Percentiles rank a stretch among this genome's conserved stretches.
These are phyloP conservation scores for Globicephala melas DNA, from an alignment of 2,113 vertebrate species.

Conservation along the genomic window DNA sequence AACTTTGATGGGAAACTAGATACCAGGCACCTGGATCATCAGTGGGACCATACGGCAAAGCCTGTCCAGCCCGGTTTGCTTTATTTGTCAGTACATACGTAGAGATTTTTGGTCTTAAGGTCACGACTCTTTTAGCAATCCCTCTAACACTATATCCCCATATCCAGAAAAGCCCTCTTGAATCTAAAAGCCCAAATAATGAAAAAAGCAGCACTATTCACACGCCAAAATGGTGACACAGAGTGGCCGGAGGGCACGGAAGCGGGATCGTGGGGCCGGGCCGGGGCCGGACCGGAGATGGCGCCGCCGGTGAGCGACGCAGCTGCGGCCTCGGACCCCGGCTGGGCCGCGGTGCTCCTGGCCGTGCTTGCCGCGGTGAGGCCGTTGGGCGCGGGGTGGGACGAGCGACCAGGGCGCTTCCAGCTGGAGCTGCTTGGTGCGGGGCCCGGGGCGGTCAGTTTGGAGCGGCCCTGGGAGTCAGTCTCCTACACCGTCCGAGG, in stretches of 20 bases:
- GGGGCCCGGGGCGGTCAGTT: slow-evolving; percentile 74
- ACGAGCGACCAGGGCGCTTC: slow-evolving; percentile 86
- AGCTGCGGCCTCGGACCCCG: slow-evolving; percentile 72
- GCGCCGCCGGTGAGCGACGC: slow-evolving; percentile 85
- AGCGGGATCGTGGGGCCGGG: neutral
- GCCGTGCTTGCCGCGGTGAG: slow-evolving; percentile 82
- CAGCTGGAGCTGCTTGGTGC: slow-evolving; percentile 84
- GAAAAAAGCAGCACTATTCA: neutral
- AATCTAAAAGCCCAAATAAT: slow-evolving; percentile 24
- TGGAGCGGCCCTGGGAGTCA: slow-evolving; percentile 70
- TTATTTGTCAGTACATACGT: neutral
- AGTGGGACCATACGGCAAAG: neutral
- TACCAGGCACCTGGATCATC: neutral
- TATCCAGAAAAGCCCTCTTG: neutral
- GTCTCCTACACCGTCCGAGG: slow-evolving; percentile 57
- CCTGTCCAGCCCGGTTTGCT: neutral
- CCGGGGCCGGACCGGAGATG: slow-evolving; percentile 77
- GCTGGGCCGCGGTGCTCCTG: slow-evolving; percentile 79
- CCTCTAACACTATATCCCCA: neutral
- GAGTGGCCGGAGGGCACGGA: neutral
- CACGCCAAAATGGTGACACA: neutral
- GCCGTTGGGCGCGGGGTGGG: slow-evolving; percentile 79
- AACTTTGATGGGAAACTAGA: neutral
- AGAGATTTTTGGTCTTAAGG: neutral
- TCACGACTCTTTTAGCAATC: neutral